Percentiles rank a stretch among this genome's conserved stretches.
These are phyloP conservation scores for Leucophenga montana DNA, from an alignment of 2,888 invertebrate genomes.

Conservation along the genomic window DNA sequence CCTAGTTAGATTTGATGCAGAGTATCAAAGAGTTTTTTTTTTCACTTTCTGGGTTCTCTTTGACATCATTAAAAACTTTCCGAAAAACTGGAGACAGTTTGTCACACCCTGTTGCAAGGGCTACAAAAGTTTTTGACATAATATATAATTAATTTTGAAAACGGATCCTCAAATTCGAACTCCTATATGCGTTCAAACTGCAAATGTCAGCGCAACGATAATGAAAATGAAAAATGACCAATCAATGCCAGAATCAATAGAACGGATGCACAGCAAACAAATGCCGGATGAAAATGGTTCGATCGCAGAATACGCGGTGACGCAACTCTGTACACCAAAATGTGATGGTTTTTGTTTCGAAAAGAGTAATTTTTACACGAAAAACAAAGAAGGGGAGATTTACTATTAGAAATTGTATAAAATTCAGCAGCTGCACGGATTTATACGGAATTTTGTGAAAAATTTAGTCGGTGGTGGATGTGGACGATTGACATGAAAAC, in stretches of 20 bases:
- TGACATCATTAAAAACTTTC: no score
- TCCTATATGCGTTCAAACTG: constrained; percentile 39
- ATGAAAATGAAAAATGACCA: constrained; percentile 72
- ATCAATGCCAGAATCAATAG: constrained; percentile 64
- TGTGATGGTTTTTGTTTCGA: constrained; percentile 58
- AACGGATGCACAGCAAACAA: constrained; percentile 7
- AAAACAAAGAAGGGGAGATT: constrained; percentile 30
- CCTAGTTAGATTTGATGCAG: no score
- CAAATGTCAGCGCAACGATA: constrained; percentile 60
- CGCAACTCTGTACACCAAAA: constrained; percentile 48
- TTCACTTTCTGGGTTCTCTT: no score
- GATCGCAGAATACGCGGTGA: constrained; percentile 1
- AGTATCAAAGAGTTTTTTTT: no score
- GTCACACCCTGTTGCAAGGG: no score
- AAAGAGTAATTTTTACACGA: constrained; percentile 58
- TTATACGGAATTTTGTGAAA: background rate
- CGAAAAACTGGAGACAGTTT: no score
- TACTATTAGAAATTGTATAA: constrained; percentile 24
- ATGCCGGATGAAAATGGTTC: constrained; percentile 1
- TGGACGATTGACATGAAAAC: background rate
- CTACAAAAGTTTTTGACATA: no score
- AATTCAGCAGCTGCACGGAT: constrained; percentile 57
- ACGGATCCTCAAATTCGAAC: constrained; percentile 25
- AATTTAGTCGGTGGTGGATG: constrained; percentile 4
- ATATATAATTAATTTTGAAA: no score